Base-by-base conservation (phyloP, 1,140 invertebrate genomes). In the Apocrypta bakeri region DNA sequence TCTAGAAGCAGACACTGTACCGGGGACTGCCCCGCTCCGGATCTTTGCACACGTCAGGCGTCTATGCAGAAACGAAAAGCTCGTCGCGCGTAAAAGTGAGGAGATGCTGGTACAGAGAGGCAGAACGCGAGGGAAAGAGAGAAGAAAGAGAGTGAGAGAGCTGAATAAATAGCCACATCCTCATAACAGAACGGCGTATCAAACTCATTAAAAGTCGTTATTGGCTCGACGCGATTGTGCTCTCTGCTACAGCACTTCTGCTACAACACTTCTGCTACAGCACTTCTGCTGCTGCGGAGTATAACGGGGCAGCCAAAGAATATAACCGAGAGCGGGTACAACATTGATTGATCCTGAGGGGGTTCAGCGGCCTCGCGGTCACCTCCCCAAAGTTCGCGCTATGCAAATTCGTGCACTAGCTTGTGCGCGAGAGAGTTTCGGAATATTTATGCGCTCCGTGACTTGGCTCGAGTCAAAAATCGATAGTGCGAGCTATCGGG, bases 151-250 rank as follows among this genome's bases (percentile, higher is more conserved):
- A 79, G 85, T 82, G 78, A 77, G 85, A 88, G 87, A 87, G 87
- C 84, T 86, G 85, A 86, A 89, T 88, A 89, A 90, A 90, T 89
- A 89, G 88, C 84, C 87, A 90, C 89, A 90, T 90, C 89, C 89
- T 90, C 89, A 88, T 89, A 88, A 90, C 88, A 85, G 85, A 89
- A 90, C 85, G 81, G 88, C 87, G 87, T 90, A 89, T 88, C 86
- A 87, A 88, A 88, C 87, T 89, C 87, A 88, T 90, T 88, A 89
- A 85, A 85, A 82, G 87, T 87, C 84, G 83, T 87, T 88, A 86
- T 86, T 85, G 84, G 85, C 83, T 86, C 84, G 84, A 85, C 76
- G 85, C 81, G 82, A 87, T 87, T 86, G 84, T 82, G 75, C 84
- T 82, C 37, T 4, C 48, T 80, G 78, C 66, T 79, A 25, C 31